Evolutionary conservation across 2,888 invertebrate genomes (phyloP).

Genomic region (Agonopterix alstromeriana): DNA sequence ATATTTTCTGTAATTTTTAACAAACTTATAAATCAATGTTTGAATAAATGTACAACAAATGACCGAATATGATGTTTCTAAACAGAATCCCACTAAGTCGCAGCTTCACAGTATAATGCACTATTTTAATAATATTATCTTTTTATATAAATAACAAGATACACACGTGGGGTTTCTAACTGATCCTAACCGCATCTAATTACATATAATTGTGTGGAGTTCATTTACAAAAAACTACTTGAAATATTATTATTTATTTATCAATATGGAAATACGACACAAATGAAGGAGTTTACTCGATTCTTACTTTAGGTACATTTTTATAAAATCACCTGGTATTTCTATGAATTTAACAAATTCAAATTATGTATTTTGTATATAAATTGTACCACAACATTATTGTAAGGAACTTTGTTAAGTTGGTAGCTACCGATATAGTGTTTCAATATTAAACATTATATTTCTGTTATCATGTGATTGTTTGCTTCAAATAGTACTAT

Average conservation of each 20-base stretch:
- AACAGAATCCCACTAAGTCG: constrained; percentile 17
- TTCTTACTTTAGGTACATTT: too few species aligned
- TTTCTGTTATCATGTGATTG: constrained; percentile 6
- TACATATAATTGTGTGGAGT: constrained; percentile 19
- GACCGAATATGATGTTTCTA: constrained; percentile 1
- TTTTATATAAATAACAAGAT: constrained; percentile 3
- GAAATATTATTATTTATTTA: too few species aligned
- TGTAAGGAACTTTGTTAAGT: constrained; percentile 50
- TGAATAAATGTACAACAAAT: too few species aligned
- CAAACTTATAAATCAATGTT: too few species aligned
- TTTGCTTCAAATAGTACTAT: constrained; percentile 3
- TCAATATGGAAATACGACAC: too few species aligned
- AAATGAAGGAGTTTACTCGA: too few species aligned
- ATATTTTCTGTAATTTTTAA: neutral
- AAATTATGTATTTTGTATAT: constrained; percentile 24
- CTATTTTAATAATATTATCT: constrained; percentile 13
- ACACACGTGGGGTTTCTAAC: constrained; percentile 15
- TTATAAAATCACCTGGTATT: neutral
- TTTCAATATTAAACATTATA: constrained; percentile 17
- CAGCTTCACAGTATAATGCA: constrained; percentile 22
- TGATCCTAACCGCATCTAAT: constrained; percentile 15
- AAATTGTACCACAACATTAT: constrained; percentile 51
- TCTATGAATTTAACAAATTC: constrained; percentile 15
- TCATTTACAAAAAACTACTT: neutral
- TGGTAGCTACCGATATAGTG: constrained; percentile 16